Percentiles rank a stretch among this genome's conserved stretches.
Conservation (phyloP, 1,140 invertebrate species). For the Leguminivora glycinivorella region DNA sequence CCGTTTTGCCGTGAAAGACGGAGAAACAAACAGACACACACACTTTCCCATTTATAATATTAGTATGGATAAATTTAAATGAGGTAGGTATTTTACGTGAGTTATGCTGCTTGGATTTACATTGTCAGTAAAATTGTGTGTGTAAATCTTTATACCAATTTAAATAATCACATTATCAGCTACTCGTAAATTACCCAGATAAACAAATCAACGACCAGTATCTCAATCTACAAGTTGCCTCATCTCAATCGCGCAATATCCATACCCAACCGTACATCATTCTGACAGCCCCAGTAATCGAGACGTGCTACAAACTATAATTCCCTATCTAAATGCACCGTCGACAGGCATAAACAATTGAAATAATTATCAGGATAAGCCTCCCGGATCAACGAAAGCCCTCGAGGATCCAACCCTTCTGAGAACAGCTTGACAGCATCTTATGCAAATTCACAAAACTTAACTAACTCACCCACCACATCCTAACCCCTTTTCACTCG, state of each 20-base stretch:
- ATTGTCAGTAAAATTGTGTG: too few relatives aligned
- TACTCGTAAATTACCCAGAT: neutral
- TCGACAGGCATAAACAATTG: slow-evolving; percentile 78
- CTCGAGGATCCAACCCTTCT: slow-evolving; percentile 74
- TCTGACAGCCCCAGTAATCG: slow-evolving; percentile 53
- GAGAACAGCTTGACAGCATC: slow-evolving; percentile 67
- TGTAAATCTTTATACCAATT: neutral
- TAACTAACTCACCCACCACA: neutral
- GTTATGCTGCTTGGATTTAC: too few relatives aligned
- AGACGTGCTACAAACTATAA: slow-evolving; percentile 75
- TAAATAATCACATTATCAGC: neutral
- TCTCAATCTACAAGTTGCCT: slow-evolving; percentile 17
- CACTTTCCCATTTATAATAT: too few relatives aligned
- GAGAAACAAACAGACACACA: too few relatives aligned
- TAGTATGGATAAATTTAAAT: too few relatives aligned
- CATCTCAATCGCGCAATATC: slow-evolving; percentile 44
- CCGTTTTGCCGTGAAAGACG: too few relatives aligned
- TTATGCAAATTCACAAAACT: slow-evolving; percentile 75
- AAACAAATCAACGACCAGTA: slow-evolving; percentile 5
- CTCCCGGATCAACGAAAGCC: slow-evolving; percentile 68
- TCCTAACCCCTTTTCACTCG: neutral
- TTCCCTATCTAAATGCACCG: slow-evolving; percentile 76
- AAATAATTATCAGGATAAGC: slow-evolving; percentile 79
- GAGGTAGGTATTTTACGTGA: too few relatives aligned
- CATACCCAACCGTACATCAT: slow-evolving; percentile 56